phyloP scores from a whole-genome alignment of 2,888 invertebrate species.

The Agrenia bidenticulata region DNA sequence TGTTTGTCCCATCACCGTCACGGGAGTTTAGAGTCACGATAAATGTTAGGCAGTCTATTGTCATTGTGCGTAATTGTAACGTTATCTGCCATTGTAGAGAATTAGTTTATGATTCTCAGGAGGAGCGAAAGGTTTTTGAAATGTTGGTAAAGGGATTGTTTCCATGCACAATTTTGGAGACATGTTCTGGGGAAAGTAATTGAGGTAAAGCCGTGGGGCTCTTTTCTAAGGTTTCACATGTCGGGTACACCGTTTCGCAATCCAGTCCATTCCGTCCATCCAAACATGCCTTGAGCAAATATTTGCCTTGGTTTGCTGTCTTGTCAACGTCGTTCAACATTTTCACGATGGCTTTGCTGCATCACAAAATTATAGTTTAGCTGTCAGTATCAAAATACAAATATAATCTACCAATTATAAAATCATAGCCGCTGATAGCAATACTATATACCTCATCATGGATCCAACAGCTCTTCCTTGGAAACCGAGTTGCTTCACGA shows the following conservation, averaged over 20 bases:
- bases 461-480: constrained; percentile 39
- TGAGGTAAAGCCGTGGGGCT: not conserved
- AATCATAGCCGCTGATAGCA: not conserved
- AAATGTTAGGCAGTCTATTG: too few species aligned
- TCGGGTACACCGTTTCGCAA: constrained; percentile 36
- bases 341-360: constrained; percentile 28
- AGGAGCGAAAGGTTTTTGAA: too few species aligned
- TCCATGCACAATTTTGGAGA: constrained; percentile 29
- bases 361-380: too few species aligned
- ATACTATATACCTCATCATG: constrained; percentile 32
- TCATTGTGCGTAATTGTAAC: too few species aligned
- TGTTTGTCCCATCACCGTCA: too few species aligned
- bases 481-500: constrained; percentile 39
- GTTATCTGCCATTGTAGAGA: too few species aligned
- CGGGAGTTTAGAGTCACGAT: too few species aligned
- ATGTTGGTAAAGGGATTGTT: constrained; percentile 4
- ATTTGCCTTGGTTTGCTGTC: constrained; percentile 18
- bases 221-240: constrained; percentile 25
- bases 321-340: constrained; percentile 18
- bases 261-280: constrained; percentile 39
- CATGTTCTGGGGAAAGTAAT: constrained; percentile 37
- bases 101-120: too few species aligned
- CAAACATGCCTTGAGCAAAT: constrained; percentile 30
- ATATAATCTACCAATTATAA: too few species aligned
- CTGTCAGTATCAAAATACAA: too few species aligned